Conservation (phyloP, 2,888 invertebrate species). For the Caenorhabditis sulstoni region DNA sequence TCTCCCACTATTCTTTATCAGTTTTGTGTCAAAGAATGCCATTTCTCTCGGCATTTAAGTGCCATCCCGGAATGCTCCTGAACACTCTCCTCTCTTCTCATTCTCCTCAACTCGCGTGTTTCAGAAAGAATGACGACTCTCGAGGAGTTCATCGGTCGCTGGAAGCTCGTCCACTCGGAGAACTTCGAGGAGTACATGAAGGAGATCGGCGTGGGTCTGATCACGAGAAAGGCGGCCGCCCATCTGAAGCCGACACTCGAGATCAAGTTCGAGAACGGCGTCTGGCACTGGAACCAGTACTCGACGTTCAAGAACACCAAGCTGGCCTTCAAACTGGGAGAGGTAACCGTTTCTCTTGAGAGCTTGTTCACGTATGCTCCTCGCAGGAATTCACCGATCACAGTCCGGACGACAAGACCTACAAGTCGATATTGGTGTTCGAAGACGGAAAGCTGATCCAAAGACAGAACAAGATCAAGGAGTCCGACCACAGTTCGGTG, state of each 20-base stretch:
- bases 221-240: constrained; percentile 72
- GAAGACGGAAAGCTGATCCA: constrained; percentile 38
- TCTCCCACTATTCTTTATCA: background rate
- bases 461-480: constrained; percentile 52
- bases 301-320: constrained; percentile 73
- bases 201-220: constrained; percentile 70
- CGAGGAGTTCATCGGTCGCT: constrained; percentile 64
- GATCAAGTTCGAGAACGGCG: constrained; percentile 65
- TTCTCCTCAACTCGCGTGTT: background rate
- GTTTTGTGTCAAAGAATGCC: background rate
- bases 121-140: constrained; percentile 3
- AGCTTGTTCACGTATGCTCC: background rate
- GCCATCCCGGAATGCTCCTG: constrained; percentile 7
- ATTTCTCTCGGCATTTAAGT: background rate
- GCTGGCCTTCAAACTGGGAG: constrained; percentile 64
- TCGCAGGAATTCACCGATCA: constrained; percentile 42
- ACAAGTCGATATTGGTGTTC: constrained; percentile 42
- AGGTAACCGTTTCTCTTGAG: constrained; percentile 5
- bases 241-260: constrained; percentile 71
- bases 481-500: constrained; percentile 37
- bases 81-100: background rate
- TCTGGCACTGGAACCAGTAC: constrained; percentile 63
- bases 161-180: constrained; percentile 66
- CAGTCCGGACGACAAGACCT: constrained; percentile 48
- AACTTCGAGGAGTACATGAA: constrained; percentile 76